Conservation (phyloP, 2,113 vertebrate species). For the Corvus cornix region DNA sequence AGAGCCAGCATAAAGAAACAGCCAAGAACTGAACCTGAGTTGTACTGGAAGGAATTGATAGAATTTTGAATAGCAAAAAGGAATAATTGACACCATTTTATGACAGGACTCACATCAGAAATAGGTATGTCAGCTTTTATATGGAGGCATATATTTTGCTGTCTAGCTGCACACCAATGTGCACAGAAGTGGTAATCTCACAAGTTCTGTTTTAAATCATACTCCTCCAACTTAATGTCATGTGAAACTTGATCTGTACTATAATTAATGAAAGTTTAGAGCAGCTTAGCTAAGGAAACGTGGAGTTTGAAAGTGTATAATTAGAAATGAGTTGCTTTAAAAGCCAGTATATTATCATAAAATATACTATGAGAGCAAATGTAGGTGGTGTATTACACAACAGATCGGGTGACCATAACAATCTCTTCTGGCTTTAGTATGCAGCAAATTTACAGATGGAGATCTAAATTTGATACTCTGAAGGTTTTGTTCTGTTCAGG, state of each 20-base stretch:
- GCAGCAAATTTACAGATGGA: not conserved
- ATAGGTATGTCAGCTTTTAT: not conserved
- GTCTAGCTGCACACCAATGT: not conserved
- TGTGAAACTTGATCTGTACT: not conserved
- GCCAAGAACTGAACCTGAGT: not conserved
- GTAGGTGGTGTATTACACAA: not conserved
- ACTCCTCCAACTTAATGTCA: not conserved
- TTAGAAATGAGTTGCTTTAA: not conserved
- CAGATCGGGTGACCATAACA: not conserved
- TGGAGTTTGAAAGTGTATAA: not conserved
- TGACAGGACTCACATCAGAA: not conserved
- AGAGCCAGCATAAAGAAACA: not conserved
- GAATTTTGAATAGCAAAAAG: not conserved
- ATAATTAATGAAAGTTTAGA: slow-evolving; percentile 2
- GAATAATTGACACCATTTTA: not conserved
- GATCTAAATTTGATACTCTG: not conserved
- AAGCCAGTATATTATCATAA: not conserved
- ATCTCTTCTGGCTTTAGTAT: not conserved
- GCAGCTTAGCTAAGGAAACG: not conserved
- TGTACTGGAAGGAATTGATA: not conserved
- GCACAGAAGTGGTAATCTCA: not conserved
- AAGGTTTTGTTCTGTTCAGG: not conserved
- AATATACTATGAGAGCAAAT: not conserved
- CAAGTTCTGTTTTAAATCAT: slow-evolving; percentile 9
- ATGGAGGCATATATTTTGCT: not conserved